These are phyloP conservation scores for Argya squamiceps DNA, from an alignment of 2,797 vertebrate species.

Conservation along the genomic window DNA sequence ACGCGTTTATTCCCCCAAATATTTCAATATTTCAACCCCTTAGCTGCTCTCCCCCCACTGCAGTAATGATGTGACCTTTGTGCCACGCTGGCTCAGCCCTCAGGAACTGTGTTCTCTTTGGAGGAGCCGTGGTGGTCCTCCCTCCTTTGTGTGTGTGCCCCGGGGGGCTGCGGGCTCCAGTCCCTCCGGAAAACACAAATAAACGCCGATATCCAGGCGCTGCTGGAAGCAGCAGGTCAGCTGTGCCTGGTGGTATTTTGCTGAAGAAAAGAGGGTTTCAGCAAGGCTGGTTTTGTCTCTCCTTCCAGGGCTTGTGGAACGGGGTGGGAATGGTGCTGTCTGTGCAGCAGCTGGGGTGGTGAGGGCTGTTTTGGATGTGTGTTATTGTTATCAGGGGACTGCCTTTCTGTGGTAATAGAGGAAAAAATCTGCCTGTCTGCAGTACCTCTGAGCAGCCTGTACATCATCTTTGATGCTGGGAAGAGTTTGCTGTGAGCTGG, in stretches of 20 bases:
- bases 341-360: neutral
- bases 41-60: neutral
- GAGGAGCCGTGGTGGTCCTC: neutral
- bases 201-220: neutral
- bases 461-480: neutral
- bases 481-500: neutral
- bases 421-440: neutral
- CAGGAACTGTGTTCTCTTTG: neutral
- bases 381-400: neutral
- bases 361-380: neutral
- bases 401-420: neutral
- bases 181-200: neutral
- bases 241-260: neutral
- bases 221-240: neutral
- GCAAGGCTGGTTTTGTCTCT: neutral
- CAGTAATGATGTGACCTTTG: neutral
- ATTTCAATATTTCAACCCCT: neutral
- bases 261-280: neutral
- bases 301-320: neutral
- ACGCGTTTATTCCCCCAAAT: neutral
- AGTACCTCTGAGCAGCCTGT: neutral
- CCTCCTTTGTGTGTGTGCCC: conserved; percentile 22
- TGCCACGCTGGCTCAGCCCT: neutral
- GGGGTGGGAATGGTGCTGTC: neutral
- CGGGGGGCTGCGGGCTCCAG: neutral